A percentile compares a stretch with the other conserved stretches of the same genome.
phyloP scores from a whole-genome alignment of 2,797 vertebrate species.

The Taenioides sp. region DNA sequence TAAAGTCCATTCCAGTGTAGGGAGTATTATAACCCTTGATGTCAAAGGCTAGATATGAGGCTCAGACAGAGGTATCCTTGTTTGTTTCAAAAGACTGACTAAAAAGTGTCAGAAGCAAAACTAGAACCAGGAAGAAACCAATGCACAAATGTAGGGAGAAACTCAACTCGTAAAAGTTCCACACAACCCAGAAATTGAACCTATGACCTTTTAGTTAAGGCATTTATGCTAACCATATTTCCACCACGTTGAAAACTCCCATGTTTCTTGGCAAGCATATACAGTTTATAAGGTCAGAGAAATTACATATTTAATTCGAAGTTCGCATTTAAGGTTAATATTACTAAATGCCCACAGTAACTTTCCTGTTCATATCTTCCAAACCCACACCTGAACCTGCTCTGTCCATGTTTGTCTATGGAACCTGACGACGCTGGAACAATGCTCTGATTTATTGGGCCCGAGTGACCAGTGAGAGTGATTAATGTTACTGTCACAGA shows the following conservation, averaged over 20 bases:
- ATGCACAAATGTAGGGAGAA: no score
- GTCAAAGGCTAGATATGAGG: no score
- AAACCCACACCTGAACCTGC: neutral
- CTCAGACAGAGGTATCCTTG: no score
- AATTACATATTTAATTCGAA: neutral
- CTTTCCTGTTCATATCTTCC: neutral
- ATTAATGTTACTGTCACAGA: constrained; percentile 3
- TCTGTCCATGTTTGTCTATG: neutral
- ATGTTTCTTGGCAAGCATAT: neutral
- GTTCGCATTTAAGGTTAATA: neutral
- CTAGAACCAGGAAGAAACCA: no score
- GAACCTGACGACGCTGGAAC: neutral
- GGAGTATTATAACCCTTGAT: no score
- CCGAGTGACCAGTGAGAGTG: constrained; percentile 5
- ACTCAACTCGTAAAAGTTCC: no score
- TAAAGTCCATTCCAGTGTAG: no score
- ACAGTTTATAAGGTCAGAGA: neutral
- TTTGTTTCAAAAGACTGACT: no score
- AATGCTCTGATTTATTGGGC: constrained; percentile 8
- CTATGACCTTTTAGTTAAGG: neutral
- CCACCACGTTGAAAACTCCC: neutral
- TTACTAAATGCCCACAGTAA: neutral
- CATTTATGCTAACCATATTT: neutral
- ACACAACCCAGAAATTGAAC: no score
- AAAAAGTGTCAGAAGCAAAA: no score